A percentile compares a stretch with the other conserved stretches of the same genome.
Evolutionary conservation across 2,113 vertebrate genomes (phyloP).

Genomic region (Toxostoma redivivum): DNA sequence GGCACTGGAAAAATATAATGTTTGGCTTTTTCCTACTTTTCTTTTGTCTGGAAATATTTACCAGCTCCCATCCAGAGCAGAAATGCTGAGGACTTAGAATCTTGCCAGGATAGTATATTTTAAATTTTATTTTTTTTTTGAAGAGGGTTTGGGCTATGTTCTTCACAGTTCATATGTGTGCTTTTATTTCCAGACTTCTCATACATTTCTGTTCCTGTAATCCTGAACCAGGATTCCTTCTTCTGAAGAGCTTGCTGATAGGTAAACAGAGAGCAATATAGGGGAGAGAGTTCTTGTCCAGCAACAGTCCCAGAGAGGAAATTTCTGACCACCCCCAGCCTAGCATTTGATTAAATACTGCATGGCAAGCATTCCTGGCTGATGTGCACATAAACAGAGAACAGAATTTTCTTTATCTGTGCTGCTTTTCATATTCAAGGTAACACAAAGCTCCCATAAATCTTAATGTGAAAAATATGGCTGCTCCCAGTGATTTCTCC

Average conservation of each 20-base stretch:
- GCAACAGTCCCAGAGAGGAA: neutral
- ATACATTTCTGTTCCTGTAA: slow-evolving; percentile 8
- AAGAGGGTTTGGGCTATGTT: neutral
- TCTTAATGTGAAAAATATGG: neutral
- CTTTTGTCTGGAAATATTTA: slow-evolving; percentile 10
- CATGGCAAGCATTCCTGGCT: slow-evolving; percentile 27
- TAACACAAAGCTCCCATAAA: neutral
- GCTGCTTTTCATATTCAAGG: slow-evolving; percentile 5
- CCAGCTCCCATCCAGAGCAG: neutral
- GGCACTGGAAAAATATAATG: neutral
- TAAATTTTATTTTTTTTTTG: neutral
- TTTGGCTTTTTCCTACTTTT: neutral
- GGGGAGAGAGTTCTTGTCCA: neutral
- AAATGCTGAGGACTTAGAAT: neutral
- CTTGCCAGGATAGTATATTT: neutral
- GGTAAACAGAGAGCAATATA: neutral
- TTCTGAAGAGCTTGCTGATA: neutral
- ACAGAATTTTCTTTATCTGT: neutral
- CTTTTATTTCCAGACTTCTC: slow-evolving; percentile 29
- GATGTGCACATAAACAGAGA: slow-evolving; percentile 9
- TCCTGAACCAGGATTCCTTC: neutral
- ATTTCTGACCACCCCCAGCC: slow-evolving; percentile 2
- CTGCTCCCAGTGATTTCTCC: neutral
- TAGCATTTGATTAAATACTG: slow-evolving; percentile 29
- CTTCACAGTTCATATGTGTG: slow-evolving; percentile 23